A percentile compares a stretch with the other conserved stretches of the same genome.
Conservation (phyloP, 2,113 vertebrate genomes). For the Nymphicus hollandicus region DNA sequence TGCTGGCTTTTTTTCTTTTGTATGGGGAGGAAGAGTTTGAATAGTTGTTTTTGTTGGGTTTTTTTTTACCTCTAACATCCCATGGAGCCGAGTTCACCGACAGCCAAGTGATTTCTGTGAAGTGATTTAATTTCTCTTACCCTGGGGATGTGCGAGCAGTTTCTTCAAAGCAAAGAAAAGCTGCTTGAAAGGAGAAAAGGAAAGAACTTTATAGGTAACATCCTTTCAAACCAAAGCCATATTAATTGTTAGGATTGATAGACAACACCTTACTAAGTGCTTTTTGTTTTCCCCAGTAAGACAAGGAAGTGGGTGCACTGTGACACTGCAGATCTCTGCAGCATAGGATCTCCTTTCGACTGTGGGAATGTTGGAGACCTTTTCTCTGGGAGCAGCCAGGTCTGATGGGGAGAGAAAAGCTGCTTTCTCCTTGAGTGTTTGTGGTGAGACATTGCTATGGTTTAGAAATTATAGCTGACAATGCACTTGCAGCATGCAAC, state of each 20-base stretch:
- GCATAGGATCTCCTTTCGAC: background rate
- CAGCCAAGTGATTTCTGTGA: constrained; percentile 12
- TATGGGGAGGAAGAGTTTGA: background rate
- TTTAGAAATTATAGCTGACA: background rate
- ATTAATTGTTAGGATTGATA: background rate
- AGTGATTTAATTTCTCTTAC: background rate
- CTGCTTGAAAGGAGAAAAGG: background rate
- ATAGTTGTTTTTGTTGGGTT: background rate
- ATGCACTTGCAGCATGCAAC: background rate
- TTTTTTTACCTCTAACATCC: background rate
- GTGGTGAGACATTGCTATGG: background rate
- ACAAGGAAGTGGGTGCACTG: background rate
- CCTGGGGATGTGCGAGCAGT: background rate
- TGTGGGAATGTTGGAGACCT: background rate
- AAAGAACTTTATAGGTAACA: background rate
- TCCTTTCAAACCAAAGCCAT: background rate
- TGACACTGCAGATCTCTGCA: background rate
- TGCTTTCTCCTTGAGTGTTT: background rate
- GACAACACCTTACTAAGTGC: background rate
- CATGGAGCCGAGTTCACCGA: background rate
- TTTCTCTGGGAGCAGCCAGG: background rate
- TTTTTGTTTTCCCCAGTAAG: background rate
- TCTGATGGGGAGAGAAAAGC: background rate
- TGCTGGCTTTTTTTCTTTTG: background rate
- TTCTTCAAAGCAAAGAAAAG: background rate